Conservation (phyloP, 2,888 invertebrate genomes). For the Hyposoter dolosus region DNA sequence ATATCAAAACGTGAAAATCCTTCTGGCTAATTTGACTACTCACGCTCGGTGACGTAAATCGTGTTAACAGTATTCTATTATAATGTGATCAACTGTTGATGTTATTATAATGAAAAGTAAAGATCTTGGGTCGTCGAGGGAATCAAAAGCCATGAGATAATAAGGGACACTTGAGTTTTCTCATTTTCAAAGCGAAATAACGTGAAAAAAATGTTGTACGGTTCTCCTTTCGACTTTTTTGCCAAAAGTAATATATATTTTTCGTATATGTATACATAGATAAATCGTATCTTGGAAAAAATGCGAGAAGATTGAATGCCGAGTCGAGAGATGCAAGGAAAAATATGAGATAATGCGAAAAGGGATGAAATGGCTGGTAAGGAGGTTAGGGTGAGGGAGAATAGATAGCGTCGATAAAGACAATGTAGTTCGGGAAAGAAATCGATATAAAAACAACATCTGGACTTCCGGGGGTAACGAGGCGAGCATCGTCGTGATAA, state of each 20-base stretch:
- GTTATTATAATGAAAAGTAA: not conserved
- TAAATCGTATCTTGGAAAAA: slow-evolving; percentile 50
- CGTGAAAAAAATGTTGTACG: not conserved
- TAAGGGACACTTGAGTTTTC: not conserved
- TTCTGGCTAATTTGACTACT: not conserved
- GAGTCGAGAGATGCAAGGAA: slow-evolving; percentile 4
- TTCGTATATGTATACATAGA: slow-evolving; percentile 2
- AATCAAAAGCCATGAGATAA: not conserved
- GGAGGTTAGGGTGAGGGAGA: not conserved
- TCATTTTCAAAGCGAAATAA: slow-evolving; percentile 21
- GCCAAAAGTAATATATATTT: slow-evolving; percentile 39
- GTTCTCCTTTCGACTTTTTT: slow-evolving; percentile 1
- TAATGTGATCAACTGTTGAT: not conserved
- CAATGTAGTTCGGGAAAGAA: slow-evolving; percentile 64
- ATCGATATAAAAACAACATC: slow-evolving; percentile 70
- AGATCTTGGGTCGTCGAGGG: not conserved
- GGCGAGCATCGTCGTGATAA: slow-evolving; percentile 70
- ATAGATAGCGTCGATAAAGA: slow-evolving; percentile 65
- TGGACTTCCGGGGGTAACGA: slow-evolving; percentile 69
- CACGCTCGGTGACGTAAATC: not conserved
- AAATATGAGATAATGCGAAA: slow-evolving; percentile 32
- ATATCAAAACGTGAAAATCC: not conserved
- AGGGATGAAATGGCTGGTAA: not conserved
- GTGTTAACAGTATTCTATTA: not conserved
- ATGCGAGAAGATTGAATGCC: slow-evolving; percentile 56